Conservation (phyloP, 2,797 vertebrate species). For the Numenius phaeopus region DNA sequence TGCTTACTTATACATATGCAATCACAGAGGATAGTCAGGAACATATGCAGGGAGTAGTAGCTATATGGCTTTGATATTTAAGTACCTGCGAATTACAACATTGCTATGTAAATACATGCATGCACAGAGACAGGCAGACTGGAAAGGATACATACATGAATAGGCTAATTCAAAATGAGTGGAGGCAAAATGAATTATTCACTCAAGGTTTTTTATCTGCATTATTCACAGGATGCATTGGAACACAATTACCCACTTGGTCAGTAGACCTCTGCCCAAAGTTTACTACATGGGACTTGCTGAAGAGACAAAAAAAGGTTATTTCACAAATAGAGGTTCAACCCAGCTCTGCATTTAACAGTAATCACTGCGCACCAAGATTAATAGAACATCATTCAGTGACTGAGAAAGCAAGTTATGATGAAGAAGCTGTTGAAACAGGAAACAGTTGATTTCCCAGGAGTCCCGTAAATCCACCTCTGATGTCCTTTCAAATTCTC, state of each 20-base stretch:
- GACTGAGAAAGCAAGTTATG: conserved; percentile 50
- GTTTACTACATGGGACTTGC: background rate
- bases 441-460: conserved; percentile 75
- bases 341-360: background rate
- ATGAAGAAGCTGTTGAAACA: conserved; percentile 74
- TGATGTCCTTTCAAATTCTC: conserved; percentile 69
- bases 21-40: background rate
- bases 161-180: conserved; percentile 27
- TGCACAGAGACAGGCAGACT: background rate
- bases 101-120: conserved; percentile 19
- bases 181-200: conserved; percentile 48
- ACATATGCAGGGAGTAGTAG: background rate
- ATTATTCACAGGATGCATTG: conserved; percentile 21
- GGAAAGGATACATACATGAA: conserved; percentile 25
- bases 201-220: conserved; percentile 44
- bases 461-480: conserved; percentile 60
- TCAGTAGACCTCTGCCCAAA: background rate
- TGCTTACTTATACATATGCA: background rate
- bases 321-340: background rate
- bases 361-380: conserved; percentile 39
- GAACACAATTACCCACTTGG: conserved; percentile 20
- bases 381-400: conserved; percentile 48
- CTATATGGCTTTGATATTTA: conserved; percentile 32
- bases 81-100: conserved; percentile 12
- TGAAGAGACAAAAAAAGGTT: conserved; percentile 22